Conservation (phyloP, 92 coral and sea anemone species). For the Pocillopora grandis region DNA sequence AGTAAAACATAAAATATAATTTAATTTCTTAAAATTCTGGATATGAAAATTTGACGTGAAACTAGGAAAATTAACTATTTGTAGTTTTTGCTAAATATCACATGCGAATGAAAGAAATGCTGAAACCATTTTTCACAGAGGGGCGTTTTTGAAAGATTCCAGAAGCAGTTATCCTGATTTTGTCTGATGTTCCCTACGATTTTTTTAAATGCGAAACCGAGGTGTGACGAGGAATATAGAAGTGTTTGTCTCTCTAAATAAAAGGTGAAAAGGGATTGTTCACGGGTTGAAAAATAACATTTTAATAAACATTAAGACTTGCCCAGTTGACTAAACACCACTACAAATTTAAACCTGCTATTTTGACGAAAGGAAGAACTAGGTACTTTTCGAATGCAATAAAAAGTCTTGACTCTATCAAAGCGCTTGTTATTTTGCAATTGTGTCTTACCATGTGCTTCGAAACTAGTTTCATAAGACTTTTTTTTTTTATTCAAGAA, state of each 20-base stretch:
- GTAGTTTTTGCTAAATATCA: not conserved
- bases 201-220: slow-evolving; percentile 6
- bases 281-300: not conserved
- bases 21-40: too few species aligned
- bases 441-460: too few species aligned
- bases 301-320: not conserved
- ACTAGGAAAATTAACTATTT: not conserved
- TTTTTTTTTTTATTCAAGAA: too few species aligned
- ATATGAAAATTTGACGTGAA: not conserved
- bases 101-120: not conserved
- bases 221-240: slow-evolving; percentile 34
- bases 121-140: not conserved
- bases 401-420: too few species aligned
- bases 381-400: too few species aligned
- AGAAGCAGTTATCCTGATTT: not conserved
- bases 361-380: too few species aligned
- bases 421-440: too few species aligned
- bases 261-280: slow-evolving; percentile 9
- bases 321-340: too few species aligned
- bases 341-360: too few species aligned
- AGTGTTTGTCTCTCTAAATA: slow-evolving; percentile 39
- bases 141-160: not conserved
- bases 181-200: not conserved
- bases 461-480: too few species aligned
- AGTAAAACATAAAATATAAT: too few species aligned